Evolutionary conservation across 2,113 vertebrate genomes (phyloP).

Genomic region (Microcebus murinus): DNA sequence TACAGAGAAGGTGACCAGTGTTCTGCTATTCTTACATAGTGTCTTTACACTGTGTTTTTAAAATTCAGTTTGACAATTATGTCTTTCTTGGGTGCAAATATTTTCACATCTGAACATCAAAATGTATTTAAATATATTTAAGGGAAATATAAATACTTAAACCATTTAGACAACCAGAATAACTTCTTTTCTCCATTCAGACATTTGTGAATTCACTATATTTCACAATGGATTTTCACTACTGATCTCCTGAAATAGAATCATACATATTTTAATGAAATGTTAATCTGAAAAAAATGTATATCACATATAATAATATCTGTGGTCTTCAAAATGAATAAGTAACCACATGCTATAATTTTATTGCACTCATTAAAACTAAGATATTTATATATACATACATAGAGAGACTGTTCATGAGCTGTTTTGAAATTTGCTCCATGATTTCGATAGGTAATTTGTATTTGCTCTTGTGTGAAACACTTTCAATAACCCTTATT

Average conservation of each 20-base stretch:
- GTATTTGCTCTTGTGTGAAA: slow-evolving; percentile 35
- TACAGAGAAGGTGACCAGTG: not conserved
- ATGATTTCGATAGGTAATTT: slow-evolving; percentile 47
- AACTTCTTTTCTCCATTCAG: not conserved
- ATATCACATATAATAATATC: not conserved
- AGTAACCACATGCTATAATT: not conserved
- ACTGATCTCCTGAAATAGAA: not conserved
- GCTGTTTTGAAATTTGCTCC: not conserved
- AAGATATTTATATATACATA: not conserved
- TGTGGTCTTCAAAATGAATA: not conserved
- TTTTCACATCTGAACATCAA: not conserved
- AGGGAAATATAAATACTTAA: not conserved
- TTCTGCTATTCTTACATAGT: rapidly evolving
- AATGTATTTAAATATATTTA: not conserved
- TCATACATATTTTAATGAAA: not conserved
- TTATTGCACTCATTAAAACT: not conserved
- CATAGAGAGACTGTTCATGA: not conserved
- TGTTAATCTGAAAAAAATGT: not conserved
- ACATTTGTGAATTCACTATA: not conserved
- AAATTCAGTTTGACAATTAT: not conserved
- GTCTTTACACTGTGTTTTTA: not conserved
- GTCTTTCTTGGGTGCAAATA: not conserved
- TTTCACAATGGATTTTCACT: not conserved
- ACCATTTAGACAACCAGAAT: not conserved
- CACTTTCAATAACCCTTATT: slow-evolving; percentile 30